Evolutionary conservation across 2,888 invertebrate species (phyloP).

Genomic region (Brachynemurus nebulosus): DNA sequence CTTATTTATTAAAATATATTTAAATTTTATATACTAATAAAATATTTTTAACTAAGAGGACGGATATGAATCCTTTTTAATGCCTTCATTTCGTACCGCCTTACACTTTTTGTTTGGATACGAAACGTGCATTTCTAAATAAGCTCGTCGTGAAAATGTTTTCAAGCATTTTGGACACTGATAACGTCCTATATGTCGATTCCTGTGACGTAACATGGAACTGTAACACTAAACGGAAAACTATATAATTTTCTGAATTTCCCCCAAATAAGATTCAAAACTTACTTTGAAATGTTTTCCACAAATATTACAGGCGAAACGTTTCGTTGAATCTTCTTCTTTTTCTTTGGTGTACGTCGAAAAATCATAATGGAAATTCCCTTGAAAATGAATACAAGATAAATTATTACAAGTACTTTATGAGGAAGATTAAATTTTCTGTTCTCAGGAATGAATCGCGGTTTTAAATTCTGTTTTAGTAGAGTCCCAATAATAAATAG

Average conservation of each 20-base stretch:
- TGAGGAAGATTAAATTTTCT: too few relatives aligned
- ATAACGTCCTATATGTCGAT: conserved; percentile 10
- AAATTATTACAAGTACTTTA: too few relatives aligned
- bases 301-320: conserved; percentile 6
- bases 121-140: conserved; percentile 9
- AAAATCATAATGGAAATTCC: not conserved
- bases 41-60: too few relatives aligned
- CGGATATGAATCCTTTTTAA: too few relatives aligned
- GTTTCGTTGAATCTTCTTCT: conserved; percentile 1
- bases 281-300: conserved; percentile 7
- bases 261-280: not conserved
- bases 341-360: not conserved
- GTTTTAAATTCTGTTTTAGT: too few relatives aligned
- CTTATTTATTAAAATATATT: not conserved
- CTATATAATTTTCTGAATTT: not conserved
- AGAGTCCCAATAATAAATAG: too few relatives aligned
- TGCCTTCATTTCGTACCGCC: not conserved
- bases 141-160: conserved; percentile 11
- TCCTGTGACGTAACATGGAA: conserved; percentile 10
- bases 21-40: not conserved
- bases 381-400: too few relatives aligned
- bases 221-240: conserved; percentile 10
- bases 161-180: conserved; percentile 9
- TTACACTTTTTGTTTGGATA: conserved; percentile 6
- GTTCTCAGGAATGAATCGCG: too few relatives aligned